phyloP scores from a whole-genome alignment of 2,888 invertebrate genomes.

The Kuschelorhynchus macadamiae region DNA sequence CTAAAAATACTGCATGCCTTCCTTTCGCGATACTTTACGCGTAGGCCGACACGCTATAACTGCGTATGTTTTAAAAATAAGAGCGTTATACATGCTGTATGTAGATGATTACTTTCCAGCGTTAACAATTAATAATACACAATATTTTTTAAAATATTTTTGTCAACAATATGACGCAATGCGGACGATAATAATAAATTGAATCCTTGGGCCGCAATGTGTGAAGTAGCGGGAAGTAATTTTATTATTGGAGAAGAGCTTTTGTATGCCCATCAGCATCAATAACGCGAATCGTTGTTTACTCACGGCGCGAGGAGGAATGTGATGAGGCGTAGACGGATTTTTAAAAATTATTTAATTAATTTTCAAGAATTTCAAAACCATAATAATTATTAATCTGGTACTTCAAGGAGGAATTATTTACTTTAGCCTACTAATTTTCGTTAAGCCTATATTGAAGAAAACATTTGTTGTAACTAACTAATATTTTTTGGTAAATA shows the following conservation, averaged over 20 bases:
- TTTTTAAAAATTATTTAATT: too few relatives aligned
- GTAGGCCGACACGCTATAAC: constrained; percentile 27
- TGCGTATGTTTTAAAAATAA: constrained; percentile 32
- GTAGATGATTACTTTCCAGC: constrained; percentile 4
- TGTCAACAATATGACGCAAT: constrained; percentile 31
- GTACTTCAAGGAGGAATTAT: too few relatives aligned
- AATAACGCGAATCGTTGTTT: neutral
- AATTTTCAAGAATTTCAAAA: too few relatives aligned
- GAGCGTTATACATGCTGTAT: constrained; percentile 7
- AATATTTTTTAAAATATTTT: constrained; percentile 19
- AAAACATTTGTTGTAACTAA: too few relatives aligned
- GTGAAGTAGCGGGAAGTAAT: constrained; percentile 19
- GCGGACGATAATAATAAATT: constrained; percentile 20
- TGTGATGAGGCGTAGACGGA: neutral
- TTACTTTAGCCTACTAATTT: too few relatives aligned
- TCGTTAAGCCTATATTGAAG: too few relatives aligned
- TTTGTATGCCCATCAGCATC: neutral
- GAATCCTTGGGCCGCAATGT: constrained; percentile 27
- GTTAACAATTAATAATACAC: constrained; percentile 22
- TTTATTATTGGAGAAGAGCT: neutral
- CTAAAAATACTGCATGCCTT: constrained; percentile 14
- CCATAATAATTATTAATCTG: too few relatives aligned
- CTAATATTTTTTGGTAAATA: too few relatives aligned
- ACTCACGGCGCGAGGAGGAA: neutral
- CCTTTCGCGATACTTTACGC: constrained; percentile 12